These are phyloP conservation scores for Chaetops frenatus DNA, from an alignment of 2,113 vertebrate genomes.

Conservation along the genomic window DNA sequence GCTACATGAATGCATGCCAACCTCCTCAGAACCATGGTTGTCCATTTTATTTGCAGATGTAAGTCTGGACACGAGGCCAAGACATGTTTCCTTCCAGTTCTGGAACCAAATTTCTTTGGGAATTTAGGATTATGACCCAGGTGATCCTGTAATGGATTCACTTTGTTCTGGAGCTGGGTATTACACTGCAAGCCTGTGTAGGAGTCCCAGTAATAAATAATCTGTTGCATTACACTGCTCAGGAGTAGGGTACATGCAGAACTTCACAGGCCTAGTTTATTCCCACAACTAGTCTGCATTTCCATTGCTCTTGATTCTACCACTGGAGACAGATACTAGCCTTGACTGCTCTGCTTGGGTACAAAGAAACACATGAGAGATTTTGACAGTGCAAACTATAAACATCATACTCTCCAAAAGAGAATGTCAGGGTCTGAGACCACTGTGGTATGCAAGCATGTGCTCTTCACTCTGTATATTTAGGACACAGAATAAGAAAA, in stretches of 20 bases:
- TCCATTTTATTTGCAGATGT: not conserved
- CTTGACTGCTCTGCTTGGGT: not conserved
- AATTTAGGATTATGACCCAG: not conserved
- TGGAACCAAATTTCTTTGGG: not conserved
- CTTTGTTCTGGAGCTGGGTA: not conserved
- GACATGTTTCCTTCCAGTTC: not conserved
- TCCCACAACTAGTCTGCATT: not conserved
- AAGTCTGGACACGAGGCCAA: not conserved
- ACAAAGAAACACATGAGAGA: not conserved
- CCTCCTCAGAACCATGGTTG: not conserved
- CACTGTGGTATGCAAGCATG: not conserved
- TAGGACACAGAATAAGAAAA: not conserved
- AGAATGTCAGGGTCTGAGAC: not conserved
- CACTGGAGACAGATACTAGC: not conserved
- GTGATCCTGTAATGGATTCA: not conserved
- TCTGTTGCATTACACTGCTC: not conserved
- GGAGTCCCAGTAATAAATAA: not conserved
- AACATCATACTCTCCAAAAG: not conserved
- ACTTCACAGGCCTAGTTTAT: not conserved
- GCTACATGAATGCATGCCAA: not conserved
- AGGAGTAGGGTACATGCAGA: not conserved
- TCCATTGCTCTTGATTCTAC: not conserved
- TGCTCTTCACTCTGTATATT: not conserved
- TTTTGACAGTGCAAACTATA: not conserved
- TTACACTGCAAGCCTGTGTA: not conserved